phyloP scores from a whole-genome alignment of 2,888 invertebrate species.

The Drosophila tripunctata region DNA sequence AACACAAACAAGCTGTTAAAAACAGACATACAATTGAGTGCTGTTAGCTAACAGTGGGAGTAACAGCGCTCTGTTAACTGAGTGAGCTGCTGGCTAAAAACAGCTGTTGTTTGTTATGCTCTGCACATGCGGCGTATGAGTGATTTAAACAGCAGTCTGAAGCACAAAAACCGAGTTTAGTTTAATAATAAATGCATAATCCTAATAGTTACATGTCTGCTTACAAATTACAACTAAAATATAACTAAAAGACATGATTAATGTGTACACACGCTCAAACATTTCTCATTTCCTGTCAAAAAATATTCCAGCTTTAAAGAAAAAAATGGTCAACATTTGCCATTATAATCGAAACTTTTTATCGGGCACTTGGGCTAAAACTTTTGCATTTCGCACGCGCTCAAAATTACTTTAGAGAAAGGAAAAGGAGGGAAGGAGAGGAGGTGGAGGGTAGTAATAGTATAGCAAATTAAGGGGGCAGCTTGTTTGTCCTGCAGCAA shows the following conservation, averaged over 20 bases:
- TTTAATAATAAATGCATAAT: not conserved
- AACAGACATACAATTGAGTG: constrained; percentile 35
- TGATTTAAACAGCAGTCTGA: constrained; percentile 27
- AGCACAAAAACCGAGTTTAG: not conserved
- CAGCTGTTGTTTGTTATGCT: constrained; percentile 71
- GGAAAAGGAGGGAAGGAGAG: not conserved
- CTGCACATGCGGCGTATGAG: constrained; percentile 50
- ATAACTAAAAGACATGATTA: constrained; percentile 20
- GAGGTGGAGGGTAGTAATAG: not conserved
- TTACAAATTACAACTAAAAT: not conserved
- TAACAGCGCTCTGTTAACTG: constrained; percentile 19
- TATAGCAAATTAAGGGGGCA: not conserved
- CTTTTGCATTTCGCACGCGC: constrained; percentile 75
- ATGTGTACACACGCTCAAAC: constrained; percentile 38
- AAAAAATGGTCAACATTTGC: constrained; percentile 39
- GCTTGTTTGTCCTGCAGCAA: constrained; percentile 37
- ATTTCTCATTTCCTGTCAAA: constrained; percentile 54
- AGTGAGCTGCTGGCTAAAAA: constrained; percentile 27
- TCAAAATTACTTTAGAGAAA: constrained; percentile 63
- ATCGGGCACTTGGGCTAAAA: constrained; percentile 58
- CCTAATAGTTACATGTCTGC: not conserved
- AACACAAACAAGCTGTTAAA: not conserved
- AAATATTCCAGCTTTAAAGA: no score
- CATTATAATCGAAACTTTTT: constrained; percentile 77
- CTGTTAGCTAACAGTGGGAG: constrained; percentile 41